Percentiles rank a stretch among this genome's conserved stretches.
Evolutionary conservation across 2,113 vertebrate species (phyloP).

Genomic region (Astur gentilis): DNA sequence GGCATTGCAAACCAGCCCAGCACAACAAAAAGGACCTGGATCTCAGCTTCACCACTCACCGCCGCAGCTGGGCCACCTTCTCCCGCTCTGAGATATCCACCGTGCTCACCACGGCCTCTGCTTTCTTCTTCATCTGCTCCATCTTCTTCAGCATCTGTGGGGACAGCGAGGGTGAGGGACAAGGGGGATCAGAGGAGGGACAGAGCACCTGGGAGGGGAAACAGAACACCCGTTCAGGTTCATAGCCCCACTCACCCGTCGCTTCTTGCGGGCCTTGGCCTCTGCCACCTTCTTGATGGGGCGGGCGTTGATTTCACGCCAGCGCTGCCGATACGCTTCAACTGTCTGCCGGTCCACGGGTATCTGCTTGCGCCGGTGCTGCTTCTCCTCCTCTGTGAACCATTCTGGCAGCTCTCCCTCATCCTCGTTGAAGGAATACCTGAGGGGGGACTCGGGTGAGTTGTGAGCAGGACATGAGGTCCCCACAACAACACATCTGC

Average conservation of each 20-base stretch:
- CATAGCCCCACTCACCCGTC: slow-evolving; percentile 76
- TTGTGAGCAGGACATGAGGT: accelerated
- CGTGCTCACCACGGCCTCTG: slow-evolving; percentile 90
- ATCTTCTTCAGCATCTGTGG: slow-evolving; percentile 90
- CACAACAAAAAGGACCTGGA: accelerated
- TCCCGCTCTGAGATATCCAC: slow-evolving; percentile 94
- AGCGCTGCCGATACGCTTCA: slow-evolving; percentile 87
- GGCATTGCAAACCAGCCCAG: neutral
- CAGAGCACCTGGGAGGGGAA: accelerated
- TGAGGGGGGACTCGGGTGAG: neutral
- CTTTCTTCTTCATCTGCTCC: slow-evolving; percentile 95
- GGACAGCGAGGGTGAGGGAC: neutral
- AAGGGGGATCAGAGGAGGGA: accelerated
- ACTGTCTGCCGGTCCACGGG: slow-evolving; percentile 86
- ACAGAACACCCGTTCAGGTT: accelerated
- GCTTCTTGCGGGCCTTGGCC: slow-evolving; percentile 96
- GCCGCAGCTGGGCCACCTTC: slow-evolving; percentile 89
- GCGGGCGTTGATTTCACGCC: slow-evolving; percentile 90
- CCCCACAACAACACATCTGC: neutral
- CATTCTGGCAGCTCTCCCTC: slow-evolving; percentile 87
- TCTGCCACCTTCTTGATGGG: slow-evolving; percentile 95
- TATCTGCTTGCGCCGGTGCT: slow-evolving; percentile 81
- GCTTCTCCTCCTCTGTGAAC: slow-evolving; percentile 88
- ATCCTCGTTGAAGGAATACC: slow-evolving; percentile 85
- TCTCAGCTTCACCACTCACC: slow-evolving; percentile 63